Evolutionary conservation across 1,140 invertebrate genomes (phyloP).

Genomic region (Pristionchus pacificus): DNA sequence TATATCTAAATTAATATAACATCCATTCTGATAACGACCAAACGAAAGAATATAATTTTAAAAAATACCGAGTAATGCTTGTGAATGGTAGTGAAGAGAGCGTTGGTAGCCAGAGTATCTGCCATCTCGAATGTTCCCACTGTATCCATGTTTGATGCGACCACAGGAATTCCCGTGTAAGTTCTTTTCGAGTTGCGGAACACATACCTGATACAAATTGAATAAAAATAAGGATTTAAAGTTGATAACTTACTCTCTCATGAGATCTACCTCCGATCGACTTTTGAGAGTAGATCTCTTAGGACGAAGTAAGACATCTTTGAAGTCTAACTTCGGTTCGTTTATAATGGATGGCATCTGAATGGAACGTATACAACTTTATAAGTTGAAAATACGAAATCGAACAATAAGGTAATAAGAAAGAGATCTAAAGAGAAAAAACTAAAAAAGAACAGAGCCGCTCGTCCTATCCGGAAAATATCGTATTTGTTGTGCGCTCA

Average conservation of each 20-base stretch:
- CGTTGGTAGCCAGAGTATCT: slow-evolving; percentile 74
- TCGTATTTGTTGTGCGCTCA: no score
- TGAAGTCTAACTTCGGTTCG: slow-evolving; percentile 90
- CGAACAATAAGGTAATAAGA: no score
- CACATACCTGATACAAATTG: slow-evolving; percentile 65
- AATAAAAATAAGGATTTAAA: neutral
- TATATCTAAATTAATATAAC: no score
- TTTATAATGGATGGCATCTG: slow-evolving; percentile 85
- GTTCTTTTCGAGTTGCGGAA: slow-evolving; percentile 81
- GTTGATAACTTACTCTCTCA: slow-evolving; percentile 43
- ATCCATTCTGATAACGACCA: no score
- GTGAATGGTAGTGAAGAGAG: slow-evolving; percentile 81
- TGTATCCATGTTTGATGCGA: slow-evolving; percentile 95
- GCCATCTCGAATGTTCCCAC: slow-evolving; percentile 93
- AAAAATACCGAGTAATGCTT: slow-evolving; percentile 73
- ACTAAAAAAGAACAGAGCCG: no score
- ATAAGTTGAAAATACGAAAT: no score
- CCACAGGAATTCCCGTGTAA: slow-evolving; percentile 82
- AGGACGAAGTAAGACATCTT: slow-evolving; percentile 83
- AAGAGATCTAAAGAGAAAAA: no score
- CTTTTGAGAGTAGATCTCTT: slow-evolving; percentile 85
- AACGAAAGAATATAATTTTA: no score
- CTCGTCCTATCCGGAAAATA: no score
- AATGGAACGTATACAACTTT: no score
- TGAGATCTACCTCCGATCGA: slow-evolving; percentile 73